These are phyloP conservation scores for Amblyjoppa proteus DNA, from an alignment of 2,888 invertebrate genomes.

Conservation along the genomic window DNA sequence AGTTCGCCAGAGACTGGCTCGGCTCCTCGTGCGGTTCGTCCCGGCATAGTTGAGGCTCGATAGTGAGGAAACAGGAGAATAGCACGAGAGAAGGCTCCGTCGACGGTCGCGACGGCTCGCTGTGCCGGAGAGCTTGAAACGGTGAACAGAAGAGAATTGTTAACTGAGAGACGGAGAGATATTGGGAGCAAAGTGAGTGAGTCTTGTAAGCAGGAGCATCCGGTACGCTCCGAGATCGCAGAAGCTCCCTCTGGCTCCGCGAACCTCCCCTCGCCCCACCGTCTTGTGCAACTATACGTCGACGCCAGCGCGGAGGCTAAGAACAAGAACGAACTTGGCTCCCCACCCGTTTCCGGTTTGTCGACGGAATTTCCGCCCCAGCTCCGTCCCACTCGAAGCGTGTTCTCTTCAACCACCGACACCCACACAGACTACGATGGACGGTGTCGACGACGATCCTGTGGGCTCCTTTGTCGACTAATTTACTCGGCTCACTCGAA, in stretches of 20 bases:
- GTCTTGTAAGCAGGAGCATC: conserved; percentile 56
- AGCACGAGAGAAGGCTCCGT: neutral
- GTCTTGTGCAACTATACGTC: conserved; percentile 22
- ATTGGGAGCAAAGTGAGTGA: conserved; percentile 53
- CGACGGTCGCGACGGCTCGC: neutral
- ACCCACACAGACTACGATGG: conserved; percentile 16
- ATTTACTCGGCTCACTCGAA: conserved; percentile 50
- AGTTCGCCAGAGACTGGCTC: conserved; percentile 45
- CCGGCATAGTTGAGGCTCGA: conserved; percentile 52
- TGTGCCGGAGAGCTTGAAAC: conserved; percentile 15
- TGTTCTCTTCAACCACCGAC: conserved; percentile 6
- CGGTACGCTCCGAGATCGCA: conserved; percentile 54
- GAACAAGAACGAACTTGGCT: conserved; percentile 63
- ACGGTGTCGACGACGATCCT: conserved; percentile 43
- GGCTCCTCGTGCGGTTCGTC: conserved; percentile 35
- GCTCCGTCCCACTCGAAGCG: conserved; percentile 33
- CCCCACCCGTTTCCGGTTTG: conserved; percentile 55
- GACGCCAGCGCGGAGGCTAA: conserved; percentile 37
- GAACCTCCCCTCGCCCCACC: neutral
- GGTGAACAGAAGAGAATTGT: conserved; percentile 15
- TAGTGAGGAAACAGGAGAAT: conserved; percentile 34
- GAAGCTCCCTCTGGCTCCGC: conserved; percentile 22
- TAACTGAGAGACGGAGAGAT: conserved; percentile 17
- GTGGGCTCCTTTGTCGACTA: conserved; percentile 55
- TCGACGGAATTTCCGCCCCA: conserved; percentile 56